Evolutionary conservation across 1,140 invertebrate genomes (phyloP).

Genomic region (Zophobas morio): DNA sequence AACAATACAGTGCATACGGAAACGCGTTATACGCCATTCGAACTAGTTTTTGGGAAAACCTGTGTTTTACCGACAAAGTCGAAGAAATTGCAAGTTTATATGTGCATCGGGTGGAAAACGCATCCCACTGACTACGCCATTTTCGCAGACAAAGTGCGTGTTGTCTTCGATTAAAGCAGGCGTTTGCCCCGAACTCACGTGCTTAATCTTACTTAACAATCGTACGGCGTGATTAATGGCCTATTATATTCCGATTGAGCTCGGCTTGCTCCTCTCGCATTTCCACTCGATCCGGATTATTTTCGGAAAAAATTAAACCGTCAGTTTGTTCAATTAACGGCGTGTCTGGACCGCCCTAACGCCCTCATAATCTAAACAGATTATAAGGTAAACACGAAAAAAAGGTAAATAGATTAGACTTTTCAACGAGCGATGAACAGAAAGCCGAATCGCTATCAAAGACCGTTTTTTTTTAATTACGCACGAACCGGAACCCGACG

Average conservation of each 20-base stretch:
- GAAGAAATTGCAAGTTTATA: too few species aligned
- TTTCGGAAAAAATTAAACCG: conserved; percentile 7
- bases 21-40: too few species aligned
- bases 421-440: conserved; percentile 25
- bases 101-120: too few species aligned
- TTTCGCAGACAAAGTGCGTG: neutral
- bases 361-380: conserved; percentile 20
- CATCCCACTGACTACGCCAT: too few species aligned
- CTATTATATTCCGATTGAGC: conserved; percentile 25
- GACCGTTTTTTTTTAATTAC: conserved; percentile 4
- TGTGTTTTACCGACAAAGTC: too few species aligned
- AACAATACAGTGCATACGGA: too few species aligned
- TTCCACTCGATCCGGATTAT: conserved; percentile 18
- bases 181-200: conserved; percentile 35
- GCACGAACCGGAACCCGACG: conserved; percentile 9
- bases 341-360: conserved; percentile 8
- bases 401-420: conserved; percentile 30
- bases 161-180: conserved; percentile 33
- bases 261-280: conserved; percentile 3
- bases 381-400: conserved; percentile 23
- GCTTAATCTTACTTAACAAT: conserved; percentile 39
- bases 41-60: too few species aligned
- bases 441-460: conserved; percentile 18
- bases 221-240: conserved; percentile 30
- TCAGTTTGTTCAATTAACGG: conserved; percentile 5